Evolutionary conservation across 64 coral and sea anemone genomes (phyloP).

Genomic region (Porites australiensis): DNA sequence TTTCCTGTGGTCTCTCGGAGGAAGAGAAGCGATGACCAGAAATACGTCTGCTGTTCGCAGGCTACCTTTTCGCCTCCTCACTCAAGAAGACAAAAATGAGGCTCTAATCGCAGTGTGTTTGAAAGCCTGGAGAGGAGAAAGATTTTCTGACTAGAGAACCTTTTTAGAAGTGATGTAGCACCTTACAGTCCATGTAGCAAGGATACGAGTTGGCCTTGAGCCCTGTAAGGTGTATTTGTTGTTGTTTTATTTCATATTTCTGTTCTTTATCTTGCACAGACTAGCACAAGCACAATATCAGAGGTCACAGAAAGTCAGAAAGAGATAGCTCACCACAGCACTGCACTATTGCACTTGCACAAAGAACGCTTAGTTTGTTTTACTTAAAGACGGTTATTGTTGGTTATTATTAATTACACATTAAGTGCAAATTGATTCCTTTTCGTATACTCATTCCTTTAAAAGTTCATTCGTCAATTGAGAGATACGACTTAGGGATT

Average conservation of each 20-base stretch:
- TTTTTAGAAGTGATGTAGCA: too few relatives aligned
- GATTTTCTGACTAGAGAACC: too few relatives aligned
- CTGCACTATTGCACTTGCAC: neutral
- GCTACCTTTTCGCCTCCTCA: too few relatives aligned
- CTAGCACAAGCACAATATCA: slow-evolving; percentile 84
- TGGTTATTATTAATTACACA: neutral
- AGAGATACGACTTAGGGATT: too few relatives aligned
- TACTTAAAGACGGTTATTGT: neutral
- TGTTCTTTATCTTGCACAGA: slow-evolving; percentile 80
- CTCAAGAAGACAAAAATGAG: too few relatives aligned
- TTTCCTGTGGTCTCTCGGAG: too few relatives aligned
- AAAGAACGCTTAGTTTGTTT: neutral
- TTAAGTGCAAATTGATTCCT: neutral
- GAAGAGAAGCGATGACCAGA: too few relatives aligned
- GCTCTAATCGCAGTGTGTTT: too few relatives aligned
- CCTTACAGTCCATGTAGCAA: too few relatives aligned
- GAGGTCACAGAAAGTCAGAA: slow-evolving; percentile 79
- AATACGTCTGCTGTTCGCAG: too few relatives aligned
- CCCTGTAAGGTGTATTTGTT: neutral
- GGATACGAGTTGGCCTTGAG: neutral
- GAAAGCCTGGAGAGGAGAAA: too few relatives aligned
- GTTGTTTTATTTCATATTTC: slow-evolving; percentile 48
- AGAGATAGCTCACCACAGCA: slow-evolving; percentile 60
- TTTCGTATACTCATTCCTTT: neutral
- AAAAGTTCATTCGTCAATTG: too few relatives aligned